phyloP scores from a whole-genome alignment of 2,797 vertebrate species.

The Coluber constrictor region DNA sequence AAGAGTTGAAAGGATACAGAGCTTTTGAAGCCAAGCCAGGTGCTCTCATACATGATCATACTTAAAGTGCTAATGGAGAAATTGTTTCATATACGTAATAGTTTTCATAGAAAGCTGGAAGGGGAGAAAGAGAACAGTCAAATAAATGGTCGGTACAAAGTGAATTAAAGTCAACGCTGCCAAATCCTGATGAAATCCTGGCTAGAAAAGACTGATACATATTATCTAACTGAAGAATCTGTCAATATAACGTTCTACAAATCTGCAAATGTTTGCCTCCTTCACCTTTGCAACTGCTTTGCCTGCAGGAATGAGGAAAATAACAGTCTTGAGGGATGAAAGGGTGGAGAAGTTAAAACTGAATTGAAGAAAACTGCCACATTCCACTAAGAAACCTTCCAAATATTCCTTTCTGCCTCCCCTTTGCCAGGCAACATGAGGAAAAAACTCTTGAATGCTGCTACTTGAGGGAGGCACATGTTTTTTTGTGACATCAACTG shows the following conservation, averaged over 20 bases:
- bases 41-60: not conserved
- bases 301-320: not conserved
- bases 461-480: not conserved
- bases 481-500: not conserved
- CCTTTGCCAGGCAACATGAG: not conserved
- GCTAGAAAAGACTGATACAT: not conserved
- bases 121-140: not conserved
- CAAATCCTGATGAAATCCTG: not conserved
- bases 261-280: not conserved
- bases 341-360: not conserved
- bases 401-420: not conserved
- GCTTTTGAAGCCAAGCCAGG: not conserved
- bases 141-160: not conserved
- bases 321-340: not conserved
- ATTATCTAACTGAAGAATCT: not conserved
- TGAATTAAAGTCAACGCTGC: not conserved
- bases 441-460: not conserved
- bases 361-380: not conserved
- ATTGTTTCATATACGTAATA: not conserved
- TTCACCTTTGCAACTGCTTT: not conserved
- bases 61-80: not conserved
- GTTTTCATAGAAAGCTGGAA: not conserved
- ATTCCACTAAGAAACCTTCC: not conserved
- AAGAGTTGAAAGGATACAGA: not conserved
- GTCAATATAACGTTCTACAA: not conserved